These are phyloP conservation scores for Gymnarchus niloticus DNA, from an alignment of 2,113 vertebrate species.

Conservation along the genomic window DNA sequence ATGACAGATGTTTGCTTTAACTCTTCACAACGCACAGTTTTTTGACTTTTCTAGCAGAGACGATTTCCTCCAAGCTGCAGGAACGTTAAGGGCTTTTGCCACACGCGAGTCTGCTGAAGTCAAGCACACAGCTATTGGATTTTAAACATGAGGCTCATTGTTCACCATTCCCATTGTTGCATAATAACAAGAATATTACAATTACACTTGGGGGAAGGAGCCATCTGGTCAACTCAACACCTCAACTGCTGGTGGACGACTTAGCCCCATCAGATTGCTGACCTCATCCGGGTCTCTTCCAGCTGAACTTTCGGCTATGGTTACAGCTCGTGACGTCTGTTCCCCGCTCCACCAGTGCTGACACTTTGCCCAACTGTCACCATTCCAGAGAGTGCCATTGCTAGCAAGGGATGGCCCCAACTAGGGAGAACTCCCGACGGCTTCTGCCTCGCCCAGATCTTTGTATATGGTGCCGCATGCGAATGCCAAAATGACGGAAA, in stretches of 20 bases:
- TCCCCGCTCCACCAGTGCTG: constrained; percentile 23
- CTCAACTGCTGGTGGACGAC: constrained; percentile 57
- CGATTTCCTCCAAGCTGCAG: not conserved
- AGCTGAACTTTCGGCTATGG: constrained; percentile 19
- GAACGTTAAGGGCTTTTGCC: not conserved
- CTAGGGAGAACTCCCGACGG: not conserved
- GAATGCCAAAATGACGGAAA: too few relatives aligned
- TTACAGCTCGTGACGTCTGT: constrained; percentile 25
- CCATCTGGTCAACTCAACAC: constrained; percentile 44
- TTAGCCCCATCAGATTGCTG: constrained; percentile 51
- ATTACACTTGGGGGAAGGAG: not conserved
- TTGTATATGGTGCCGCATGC: too few relatives aligned
- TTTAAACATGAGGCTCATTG: not conserved
- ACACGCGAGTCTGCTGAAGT: not conserved
- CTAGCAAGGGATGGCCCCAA: not conserved
- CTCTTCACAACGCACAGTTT: not conserved
- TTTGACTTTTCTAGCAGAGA: not conserved
- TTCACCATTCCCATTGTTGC: not conserved
- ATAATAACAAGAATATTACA: not conserved
- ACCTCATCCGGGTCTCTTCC: constrained; percentile 30
- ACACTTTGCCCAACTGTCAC: constrained; percentile 4
- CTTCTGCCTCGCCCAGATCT: not conserved
- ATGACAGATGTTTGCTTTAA: not conserved
- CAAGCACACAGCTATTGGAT: not conserved
- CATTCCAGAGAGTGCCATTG: not conserved